Evolutionary conservation across 2,797 vertebrate species (phyloP), one percentile per base, ranked within the genome.

Genomic region (Potorous gilbertii): DNA sequence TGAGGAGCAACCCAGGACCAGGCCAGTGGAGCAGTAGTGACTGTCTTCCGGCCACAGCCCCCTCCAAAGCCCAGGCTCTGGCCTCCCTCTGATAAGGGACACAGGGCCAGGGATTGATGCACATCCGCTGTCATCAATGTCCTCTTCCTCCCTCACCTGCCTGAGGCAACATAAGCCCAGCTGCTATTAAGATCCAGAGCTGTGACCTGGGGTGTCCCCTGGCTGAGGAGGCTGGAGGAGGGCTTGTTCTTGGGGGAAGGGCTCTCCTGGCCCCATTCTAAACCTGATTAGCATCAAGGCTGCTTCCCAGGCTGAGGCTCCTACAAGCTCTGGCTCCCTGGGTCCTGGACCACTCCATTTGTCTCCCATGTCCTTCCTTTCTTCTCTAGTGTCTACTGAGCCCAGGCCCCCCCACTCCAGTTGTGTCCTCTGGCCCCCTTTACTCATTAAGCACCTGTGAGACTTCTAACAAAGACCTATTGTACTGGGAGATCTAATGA

Each of bases 41-140:
- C 46, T 40, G 3, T 3, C 10, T 8, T 54, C 0, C 18, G 6
- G 54, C 0, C 3, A 0, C 54, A 5, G 66, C n/a, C 66, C n/a
- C 66, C 18, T 31, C 29, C 5, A 9, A 10, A 46, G 66, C 16
- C 4, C 62, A 62, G 31, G 34, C 62, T 74, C 62, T 18, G 40
- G n/a, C 74, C 21, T 24, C 74, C n/a, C 40, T 16, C 31, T 13
- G 40, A 87, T 27, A 46, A 87, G 40, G 40, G 74, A 0, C 40
- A 0, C 74, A 27, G 74, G 59, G 16, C 40, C 21, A 24, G 24
- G 66, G 66, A 18, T 34, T 81, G 74, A 81, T 4, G 74, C 40
- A 46, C 21, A 46, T 27, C 40, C 74, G n/a, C 56, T 24, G 66
- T 21, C 66, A 18, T n/a, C 62, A 16, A 5, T 9, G 5, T 21